Evolutionary conservation across 2,888 invertebrate species (phyloP), one percentile per base, ranked within the genome.

Genomic region (Euproctis similis): DNA sequence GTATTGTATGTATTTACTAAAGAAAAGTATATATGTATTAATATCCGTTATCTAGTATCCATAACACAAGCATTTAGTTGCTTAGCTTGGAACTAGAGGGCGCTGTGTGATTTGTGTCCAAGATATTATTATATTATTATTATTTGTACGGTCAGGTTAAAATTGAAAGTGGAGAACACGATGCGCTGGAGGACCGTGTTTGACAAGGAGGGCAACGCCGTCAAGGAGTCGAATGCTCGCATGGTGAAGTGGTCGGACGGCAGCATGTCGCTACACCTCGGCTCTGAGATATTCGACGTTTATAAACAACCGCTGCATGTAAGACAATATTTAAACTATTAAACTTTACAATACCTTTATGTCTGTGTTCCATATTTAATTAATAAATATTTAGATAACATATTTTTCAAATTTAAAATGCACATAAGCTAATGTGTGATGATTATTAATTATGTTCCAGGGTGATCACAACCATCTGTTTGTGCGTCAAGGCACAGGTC

Each of bases 191-290:
- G 95, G 18, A 93, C 94, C 8, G 86, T 82, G 6, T 91, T 94
- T 69, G 92, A 94, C 63, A 90, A 92, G 39, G 90, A 92, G 30
- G 96, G 94, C 11, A 91, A 93, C 54, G 87, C 92, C 8, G 78
- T 90, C 1, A 92, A 93, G 55, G 95, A 98, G 69, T 97, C 97
- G 23, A 99, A 99, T 81, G 94, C 98, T 0, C 88, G 98, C 28
- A 90, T 98, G 60, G 96, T 99, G 1, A 90, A 92, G 41, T 99
- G 99, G 99, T 97, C 98, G 0, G 99, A 99, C 70, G 98, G 98
- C 12, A 97, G 96, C 49, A 93, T 97, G 90, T 97, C 98, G 8
- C 85, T 99, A 14, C 97, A 98, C 71, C 88, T 99, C 31, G 99
- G 99, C 12, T 92, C 94, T 16, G 99, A 99, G 86, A 96, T 98